These are phyloP conservation scores for Mallateleia sp. DNA, from an alignment of 2,888 invertebrate species.

Conservation along the genomic window DNA sequence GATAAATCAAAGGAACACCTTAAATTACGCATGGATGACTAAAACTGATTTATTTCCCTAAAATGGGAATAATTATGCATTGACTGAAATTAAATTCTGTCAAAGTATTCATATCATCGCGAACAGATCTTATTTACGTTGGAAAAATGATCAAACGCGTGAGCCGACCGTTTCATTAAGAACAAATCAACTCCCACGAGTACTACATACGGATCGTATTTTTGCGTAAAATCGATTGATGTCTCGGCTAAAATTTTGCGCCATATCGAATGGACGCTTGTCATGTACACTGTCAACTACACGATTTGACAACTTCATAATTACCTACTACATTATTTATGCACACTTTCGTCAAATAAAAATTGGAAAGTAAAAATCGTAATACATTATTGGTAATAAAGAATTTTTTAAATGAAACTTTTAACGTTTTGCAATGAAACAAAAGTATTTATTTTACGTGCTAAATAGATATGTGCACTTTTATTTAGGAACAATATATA, in stretches of 20 bases:
- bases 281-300: background rate
- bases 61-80: background rate
- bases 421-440: too few species aligned
- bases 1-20: too few species aligned
- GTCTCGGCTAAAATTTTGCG: constrained; percentile 20
- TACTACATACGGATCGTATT: background rate
- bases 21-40: too few species aligned
- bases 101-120: constrained; percentile 3
- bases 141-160: constrained; percentile 31
- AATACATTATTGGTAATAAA: too few species aligned
- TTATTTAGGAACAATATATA: background rate
- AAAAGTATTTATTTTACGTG: too few species aligned
- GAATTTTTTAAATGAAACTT: too few species aligned
- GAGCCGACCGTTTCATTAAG: constrained; percentile 17
- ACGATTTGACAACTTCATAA: too few species aligned
- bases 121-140: constrained; percentile 40
- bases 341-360: too few species aligned
- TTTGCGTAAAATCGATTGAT: constrained; percentile 16
- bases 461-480: too few species aligned
- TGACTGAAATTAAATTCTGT: constrained; percentile 5
- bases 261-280: background rate
- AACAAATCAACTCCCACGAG: background rate
- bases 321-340: too few species aligned
- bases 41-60: too few species aligned
- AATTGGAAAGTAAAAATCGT: too few species aligned